Conservation (phyloP, 1,140 invertebrate genomes). For the Palaemon carinicauda region DNA sequence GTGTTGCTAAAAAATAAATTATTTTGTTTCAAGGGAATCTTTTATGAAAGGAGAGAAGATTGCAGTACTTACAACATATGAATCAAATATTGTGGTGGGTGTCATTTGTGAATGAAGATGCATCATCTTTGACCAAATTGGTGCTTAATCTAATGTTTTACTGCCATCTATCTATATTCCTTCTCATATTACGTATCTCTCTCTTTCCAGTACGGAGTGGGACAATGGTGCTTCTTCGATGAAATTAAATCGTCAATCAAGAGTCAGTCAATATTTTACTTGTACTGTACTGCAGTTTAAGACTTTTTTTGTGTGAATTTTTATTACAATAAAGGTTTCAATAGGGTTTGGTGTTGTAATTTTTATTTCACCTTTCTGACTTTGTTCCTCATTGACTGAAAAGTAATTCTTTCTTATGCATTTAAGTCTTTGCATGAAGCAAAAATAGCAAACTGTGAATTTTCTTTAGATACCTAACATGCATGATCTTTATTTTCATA, state of each 20-base stretch:
- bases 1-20: too few relatives aligned
- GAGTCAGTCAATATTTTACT: neutral
- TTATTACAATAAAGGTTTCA: too few relatives aligned
- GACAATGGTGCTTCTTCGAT: neutral
- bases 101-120: too few relatives aligned
- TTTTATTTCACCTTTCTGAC: slow-evolving; percentile 33
- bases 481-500: too few relatives aligned
- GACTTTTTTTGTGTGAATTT: too few relatives aligned
- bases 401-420: neutral
- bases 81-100: neutral
- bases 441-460: neutral
- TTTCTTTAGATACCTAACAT: neutral
- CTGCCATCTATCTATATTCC: slow-evolving; percentile 17
- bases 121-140: neutral
- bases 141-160: neutral
- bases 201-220: slow-evolving; percentile 47
- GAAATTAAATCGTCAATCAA: slow-evolving; percentile 45
- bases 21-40: too few relatives aligned
- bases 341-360: too few relatives aligned
- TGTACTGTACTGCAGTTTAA: too few relatives aligned
- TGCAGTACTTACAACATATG: neutral
- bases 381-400: slow-evolving; percentile 39
- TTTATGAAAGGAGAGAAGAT: too few relatives aligned
- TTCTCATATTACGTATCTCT: slow-evolving; percentile 32
- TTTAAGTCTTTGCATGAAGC: neutral